These are phyloP conservation scores for Chaetorhynchus papuensis DNA, from an alignment of 2,113 vertebrate genomes.

Conservation along the genomic window DNA sequence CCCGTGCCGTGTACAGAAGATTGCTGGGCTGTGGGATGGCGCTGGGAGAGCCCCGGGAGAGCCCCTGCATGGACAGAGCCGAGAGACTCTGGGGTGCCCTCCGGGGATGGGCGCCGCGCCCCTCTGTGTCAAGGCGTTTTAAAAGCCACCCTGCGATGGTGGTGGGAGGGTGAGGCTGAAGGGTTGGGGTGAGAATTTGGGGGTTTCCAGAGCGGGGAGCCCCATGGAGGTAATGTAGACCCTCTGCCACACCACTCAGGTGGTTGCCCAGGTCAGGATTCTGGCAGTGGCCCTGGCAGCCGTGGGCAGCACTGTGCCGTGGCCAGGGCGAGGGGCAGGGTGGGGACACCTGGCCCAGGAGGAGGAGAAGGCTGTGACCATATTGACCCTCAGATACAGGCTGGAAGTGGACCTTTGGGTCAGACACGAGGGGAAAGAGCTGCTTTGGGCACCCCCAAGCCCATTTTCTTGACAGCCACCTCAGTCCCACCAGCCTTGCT, in stretches of 20 bases:
- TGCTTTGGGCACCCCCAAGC: background rate
- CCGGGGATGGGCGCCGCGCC: background rate
- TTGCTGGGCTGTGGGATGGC: background rate
- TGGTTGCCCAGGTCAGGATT: background rate
- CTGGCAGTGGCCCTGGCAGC: background rate
- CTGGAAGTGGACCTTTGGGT: background rate
- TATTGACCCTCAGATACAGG: background rate
- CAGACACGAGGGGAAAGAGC: background rate
- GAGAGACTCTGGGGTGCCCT: background rate
- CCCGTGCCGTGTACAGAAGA: conserved; percentile 68
- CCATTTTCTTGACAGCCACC: background rate
- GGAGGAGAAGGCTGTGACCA: background rate
- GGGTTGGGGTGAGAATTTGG: background rate
- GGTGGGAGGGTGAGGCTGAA: background rate
- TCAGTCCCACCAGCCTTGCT: background rate
- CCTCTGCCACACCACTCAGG: fast-evolving
- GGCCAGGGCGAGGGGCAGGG: background rate
- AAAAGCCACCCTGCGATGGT: background rate
- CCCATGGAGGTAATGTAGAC: fast-evolving
- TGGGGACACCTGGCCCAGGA: fast-evolving
- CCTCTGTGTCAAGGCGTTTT: background rate
- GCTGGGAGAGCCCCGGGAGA: background rate
- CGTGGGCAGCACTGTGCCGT: fast-evolving
- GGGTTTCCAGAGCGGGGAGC: background rate
- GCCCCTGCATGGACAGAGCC: conserved; percentile 19